These are phyloP conservation scores for Phaedon cochleariae DNA, from an alignment of 2,888 invertebrate species.

Conservation along the genomic window DNA sequence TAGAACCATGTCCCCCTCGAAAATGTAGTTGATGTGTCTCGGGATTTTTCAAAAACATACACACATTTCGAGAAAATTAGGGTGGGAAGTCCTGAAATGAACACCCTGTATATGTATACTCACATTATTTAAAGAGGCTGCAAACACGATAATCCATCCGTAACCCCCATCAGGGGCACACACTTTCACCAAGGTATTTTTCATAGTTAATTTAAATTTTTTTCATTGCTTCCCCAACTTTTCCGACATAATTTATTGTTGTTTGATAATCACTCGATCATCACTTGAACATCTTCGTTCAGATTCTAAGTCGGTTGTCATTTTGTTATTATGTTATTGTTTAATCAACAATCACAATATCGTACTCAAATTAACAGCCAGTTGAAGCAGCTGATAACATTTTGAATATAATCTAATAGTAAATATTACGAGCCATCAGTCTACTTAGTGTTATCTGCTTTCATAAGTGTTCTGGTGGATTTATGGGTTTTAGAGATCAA, in stretches of 20 bases:
- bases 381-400: slow-evolving; percentile 13
- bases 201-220: not conserved
- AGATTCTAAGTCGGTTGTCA: not conserved
- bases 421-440: not conserved
- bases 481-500: not conserved
- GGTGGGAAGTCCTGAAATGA: too few species aligned
- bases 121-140: slow-evolving; percentile 70
- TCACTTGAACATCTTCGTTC: not conserved
- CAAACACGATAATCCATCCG: slow-evolving; percentile 71
- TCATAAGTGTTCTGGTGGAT: not conserved
- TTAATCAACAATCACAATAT: slow-evolving; percentile 11
- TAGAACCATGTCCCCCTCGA: too few species aligned
- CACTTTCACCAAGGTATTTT: slow-evolving; percentile 50
- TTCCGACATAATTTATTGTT: not conserved
- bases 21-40: too few species aligned
- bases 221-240: slow-evolving; percentile 1
- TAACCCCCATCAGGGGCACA: slow-evolving; percentile 72
- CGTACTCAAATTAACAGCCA: slow-evolving; percentile 9
- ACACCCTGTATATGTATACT: too few species aligned
- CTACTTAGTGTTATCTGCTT: not conserved
- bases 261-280: not conserved
- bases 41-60: too few species aligned
- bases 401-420: slow-evolving; percentile 3
- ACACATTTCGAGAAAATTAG: too few species aligned
- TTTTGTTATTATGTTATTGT: not conserved